phyloP scores from a whole-genome alignment of 2,888 invertebrate genomes.

The Tipula confusa region DNA sequence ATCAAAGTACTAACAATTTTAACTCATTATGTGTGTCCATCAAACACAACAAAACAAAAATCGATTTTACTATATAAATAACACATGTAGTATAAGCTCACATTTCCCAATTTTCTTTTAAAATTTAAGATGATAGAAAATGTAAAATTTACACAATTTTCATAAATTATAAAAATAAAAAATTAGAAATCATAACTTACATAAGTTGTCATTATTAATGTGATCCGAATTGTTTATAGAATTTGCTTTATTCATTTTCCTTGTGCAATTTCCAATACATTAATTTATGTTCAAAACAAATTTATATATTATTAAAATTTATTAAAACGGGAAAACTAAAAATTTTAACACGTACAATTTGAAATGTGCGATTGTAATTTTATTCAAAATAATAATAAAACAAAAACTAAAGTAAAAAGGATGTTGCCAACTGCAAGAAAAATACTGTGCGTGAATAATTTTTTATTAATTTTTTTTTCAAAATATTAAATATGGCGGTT shows the following conservation, averaged over 20 bases:
- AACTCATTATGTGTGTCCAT: background rate
- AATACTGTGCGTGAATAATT: background rate
- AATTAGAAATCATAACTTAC: background rate
- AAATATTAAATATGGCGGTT: background rate
- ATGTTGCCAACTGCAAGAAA: background rate
- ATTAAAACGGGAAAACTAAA: background rate
- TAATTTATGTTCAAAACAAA: background rate
- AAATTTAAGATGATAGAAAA: no score
- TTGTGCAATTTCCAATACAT: background rate
- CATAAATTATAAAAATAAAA: background rate
- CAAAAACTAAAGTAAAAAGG: background rate
- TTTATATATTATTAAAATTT: background rate
- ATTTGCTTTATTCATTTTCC: background rate
- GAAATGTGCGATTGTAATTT: background rate
- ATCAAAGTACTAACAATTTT: background rate
- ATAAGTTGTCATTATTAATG: background rate
- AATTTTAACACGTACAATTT: background rate
- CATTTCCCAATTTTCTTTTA: background rate
- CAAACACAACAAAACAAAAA: background rate
- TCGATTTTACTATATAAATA: background rate
- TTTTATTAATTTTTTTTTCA: no score
- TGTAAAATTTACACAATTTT: background rate
- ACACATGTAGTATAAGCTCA: no score
- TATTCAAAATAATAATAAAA: background rate
- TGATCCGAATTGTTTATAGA: background rate